phyloP scores from a whole-genome alignment of 1,140 invertebrate species.

The Ostrea denselamellosa region DNA sequence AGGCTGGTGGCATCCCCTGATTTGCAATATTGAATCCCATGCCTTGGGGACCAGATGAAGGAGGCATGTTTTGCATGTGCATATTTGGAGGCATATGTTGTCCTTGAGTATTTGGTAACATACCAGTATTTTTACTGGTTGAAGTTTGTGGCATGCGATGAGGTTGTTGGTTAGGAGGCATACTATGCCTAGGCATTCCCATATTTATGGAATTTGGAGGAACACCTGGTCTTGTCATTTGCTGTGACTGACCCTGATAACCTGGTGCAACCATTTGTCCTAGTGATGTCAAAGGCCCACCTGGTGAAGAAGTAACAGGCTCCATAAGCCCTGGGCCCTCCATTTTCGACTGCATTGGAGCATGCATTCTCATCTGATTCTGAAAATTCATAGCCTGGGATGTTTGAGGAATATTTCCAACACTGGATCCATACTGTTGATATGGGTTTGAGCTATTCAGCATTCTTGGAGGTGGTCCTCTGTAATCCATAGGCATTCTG shows the following conservation, averaged over 20 bases:
- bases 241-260: neutral
- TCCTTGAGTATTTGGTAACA: conserved; percentile 23
- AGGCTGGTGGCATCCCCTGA: neutral
- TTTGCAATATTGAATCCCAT: neutral
- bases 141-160: neutral
- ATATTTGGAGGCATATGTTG: conserved; percentile 7
- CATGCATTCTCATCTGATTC: conserved; percentile 28
- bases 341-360: neutral
- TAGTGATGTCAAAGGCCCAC: neutral
- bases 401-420: conserved; percentile 37
- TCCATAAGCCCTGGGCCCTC: conserved; percentile 40
- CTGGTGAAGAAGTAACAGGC: neutral
- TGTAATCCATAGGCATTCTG: conserved; percentile 3
- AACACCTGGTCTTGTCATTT: conserved; percentile 2
- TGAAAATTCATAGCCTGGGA: conserved; percentile 16
- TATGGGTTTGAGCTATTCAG: conserved; percentile 39
- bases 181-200: conserved; percentile 3
- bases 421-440: conserved; percentile 38
- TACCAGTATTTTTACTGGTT: neutral
- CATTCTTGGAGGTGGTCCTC: conserved; percentile 12
- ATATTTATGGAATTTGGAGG: conserved; percentile 29
- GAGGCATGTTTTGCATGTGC: neutral
- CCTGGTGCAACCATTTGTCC: conserved; percentile 34
- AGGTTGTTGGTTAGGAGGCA: neutral
- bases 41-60: neutral